Percentiles rank a stretch among this genome's conserved stretches.
phyloP scores from a whole-genome alignment of 64 coral and sea anemone genomes.

The Stichodactyla helianthus region DNA sequence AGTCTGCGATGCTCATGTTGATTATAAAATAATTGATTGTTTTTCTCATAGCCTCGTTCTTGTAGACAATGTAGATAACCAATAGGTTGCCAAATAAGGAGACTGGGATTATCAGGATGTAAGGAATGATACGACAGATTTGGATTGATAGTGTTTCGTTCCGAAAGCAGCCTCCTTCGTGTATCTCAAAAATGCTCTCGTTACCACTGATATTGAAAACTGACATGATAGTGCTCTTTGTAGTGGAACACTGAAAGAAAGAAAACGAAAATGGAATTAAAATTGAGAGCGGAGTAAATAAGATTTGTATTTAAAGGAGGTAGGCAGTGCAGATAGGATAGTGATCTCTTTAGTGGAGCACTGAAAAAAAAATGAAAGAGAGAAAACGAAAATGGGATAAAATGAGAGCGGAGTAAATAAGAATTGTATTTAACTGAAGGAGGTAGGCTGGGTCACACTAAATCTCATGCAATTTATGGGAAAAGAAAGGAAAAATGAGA shows the following conservation, averaged over 20 bases:
- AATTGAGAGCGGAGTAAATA: neutral
- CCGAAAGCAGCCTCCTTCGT: slow-evolving; percentile 35
- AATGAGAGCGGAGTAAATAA: neutral
- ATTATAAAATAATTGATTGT: slow-evolving; percentile 77
- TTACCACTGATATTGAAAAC: neutral
- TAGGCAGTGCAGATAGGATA: neutral
- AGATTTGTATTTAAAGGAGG: too few relatives aligned
- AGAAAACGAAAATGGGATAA: neutral
- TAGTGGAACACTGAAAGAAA: neutral
- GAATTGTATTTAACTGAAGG: too few relatives aligned
- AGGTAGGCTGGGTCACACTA: too few relatives aligned
- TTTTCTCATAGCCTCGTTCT: slow-evolving; percentile 54
- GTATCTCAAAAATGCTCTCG: neutral
- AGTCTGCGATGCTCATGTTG: slow-evolving; percentile 59
- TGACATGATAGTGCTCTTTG: neutral
- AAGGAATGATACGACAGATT: slow-evolving; percentile 29
- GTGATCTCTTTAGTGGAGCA: neutral
- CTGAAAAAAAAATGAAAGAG: too few relatives aligned
- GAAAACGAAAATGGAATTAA: neutral
- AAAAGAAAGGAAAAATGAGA: too few relatives aligned
- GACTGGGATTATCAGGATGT: slow-evolving; percentile 33
- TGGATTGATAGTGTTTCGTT: slow-evolving; percentile 16
- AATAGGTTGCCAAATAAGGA: slow-evolving; percentile 49
- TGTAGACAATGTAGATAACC: slow-evolving; percentile 57
- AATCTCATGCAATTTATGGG: too few relatives aligned